These are phyloP conservation scores for Amyelois transitella DNA, from an alignment of 1,140 invertebrate species.

Conservation along the genomic window DNA sequence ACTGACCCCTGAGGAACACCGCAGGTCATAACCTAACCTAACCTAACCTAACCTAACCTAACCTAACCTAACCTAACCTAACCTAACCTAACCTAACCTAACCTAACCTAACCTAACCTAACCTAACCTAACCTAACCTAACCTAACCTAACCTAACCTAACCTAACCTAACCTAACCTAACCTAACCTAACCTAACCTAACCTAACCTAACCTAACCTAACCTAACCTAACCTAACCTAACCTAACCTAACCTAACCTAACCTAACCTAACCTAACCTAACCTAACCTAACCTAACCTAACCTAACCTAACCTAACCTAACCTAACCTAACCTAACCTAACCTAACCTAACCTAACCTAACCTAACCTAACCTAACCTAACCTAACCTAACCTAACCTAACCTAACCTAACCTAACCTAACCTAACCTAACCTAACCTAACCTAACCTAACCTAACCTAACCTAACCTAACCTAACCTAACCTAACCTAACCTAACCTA, in stretches of 20 bases:
- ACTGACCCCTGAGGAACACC: not conserved
- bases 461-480: slow-evolving; percentile 3
- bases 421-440: slow-evolving; percentile 4
- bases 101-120: too few relatives aligned
- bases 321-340: slow-evolving; percentile 38
- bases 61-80: too few relatives aligned
- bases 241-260: slow-evolving; percentile 3
- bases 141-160: slow-evolving; percentile 1
- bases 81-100: too few relatives aligned
- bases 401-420: slow-evolving; percentile 4
- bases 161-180: slow-evolving; percentile 2
- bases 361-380: slow-evolving; percentile 7
- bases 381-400: slow-evolving; percentile 3
- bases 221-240: slow-evolving; percentile 7
- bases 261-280: not conserved
- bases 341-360: slow-evolving; percentile 16
- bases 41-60: too few relatives aligned
- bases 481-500: not conserved
- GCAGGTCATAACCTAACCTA: not conserved
- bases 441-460: not conserved
- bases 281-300: slow-evolving; percentile 21
- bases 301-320: slow-evolving; percentile 40
- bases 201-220: not conserved
- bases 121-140: too few relatives aligned
- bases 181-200: slow-evolving; percentile 5